Percentiles rank a stretch among this genome's conserved stretches.
Conservation (phyloP, 2,797 vertebrate genomes). For the Morelia viridis region DNA sequence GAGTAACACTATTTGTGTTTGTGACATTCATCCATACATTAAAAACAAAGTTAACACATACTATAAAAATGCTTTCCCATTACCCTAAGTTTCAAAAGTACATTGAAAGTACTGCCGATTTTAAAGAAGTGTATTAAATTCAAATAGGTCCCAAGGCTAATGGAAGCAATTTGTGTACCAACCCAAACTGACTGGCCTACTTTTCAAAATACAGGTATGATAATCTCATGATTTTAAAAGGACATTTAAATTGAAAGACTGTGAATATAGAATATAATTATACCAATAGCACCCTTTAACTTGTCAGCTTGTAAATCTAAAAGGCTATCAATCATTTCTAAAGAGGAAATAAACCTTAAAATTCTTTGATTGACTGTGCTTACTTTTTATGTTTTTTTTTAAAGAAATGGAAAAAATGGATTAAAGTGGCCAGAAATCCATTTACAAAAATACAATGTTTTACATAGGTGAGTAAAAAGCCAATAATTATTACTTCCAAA, state of each 20-base stretch:
- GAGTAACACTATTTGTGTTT: constrained; percentile 69
- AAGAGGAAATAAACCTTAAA: constrained; percentile 83
- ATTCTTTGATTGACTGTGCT: constrained; percentile 84
- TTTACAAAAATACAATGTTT: constrained; percentile 84
- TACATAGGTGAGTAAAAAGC: constrained; percentile 82
- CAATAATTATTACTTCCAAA: constrained; percentile 81
- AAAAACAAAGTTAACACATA: constrained; percentile 71
- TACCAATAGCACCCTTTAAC: constrained; percentile 86
- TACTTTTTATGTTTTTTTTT: constrained; percentile 73
- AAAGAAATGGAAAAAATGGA: constrained; percentile 59
- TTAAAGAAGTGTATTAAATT: constrained; percentile 79
- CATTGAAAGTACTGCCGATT: constrained; percentile 75
- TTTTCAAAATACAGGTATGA: constrained; percentile 83
- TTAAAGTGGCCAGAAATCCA: constrained; percentile 82
- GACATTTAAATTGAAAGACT: constrained; percentile 87
- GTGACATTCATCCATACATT: constrained; percentile 71
- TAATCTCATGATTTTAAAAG: constrained; percentile 84
- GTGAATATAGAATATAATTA: constrained; percentile 88
- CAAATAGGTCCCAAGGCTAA: constrained; percentile 85
- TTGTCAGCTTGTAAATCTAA: constrained; percentile 87
- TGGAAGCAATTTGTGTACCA: constrained; percentile 84
- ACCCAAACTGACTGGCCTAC: constrained; percentile 81
- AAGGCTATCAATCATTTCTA: constrained; percentile 87
- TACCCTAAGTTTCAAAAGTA: constrained; percentile 80
- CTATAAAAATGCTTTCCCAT: constrained; percentile 76